Conservation (phyloP, 2,113 vertebrate species). For the Lampris megalopsis region DNA sequence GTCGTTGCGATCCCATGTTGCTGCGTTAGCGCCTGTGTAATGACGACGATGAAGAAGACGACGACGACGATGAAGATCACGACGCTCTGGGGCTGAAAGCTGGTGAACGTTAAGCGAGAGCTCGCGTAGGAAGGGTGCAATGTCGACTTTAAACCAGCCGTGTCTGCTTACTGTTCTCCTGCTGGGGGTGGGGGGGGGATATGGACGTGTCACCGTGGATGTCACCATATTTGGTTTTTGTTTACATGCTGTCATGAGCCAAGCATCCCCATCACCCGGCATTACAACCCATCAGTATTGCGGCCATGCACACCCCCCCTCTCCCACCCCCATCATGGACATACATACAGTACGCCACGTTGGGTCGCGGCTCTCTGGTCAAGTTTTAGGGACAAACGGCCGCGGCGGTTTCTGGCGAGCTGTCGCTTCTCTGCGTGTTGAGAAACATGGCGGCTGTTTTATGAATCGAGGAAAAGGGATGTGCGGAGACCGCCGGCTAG, state of each 20-base stretch:
- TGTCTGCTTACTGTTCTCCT: constrained; percentile 60
- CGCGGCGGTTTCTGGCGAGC: too few species aligned
- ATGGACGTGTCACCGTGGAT: constrained; percentile 71
- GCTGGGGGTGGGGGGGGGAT: constrained; percentile 67
- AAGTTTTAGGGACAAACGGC: too few species aligned
- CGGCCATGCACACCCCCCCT: constrained; percentile 60
- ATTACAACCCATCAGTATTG: constrained; percentile 73
- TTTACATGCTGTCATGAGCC: constrained; percentile 82
- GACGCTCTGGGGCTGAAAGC: too few species aligned
- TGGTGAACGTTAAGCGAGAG: too few species aligned
- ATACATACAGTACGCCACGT: constrained; percentile 49
- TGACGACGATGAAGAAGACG: too few species aligned
- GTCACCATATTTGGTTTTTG: constrained; percentile 81
- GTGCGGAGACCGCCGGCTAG: too few species aligned
- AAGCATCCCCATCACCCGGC: constrained; percentile 76
- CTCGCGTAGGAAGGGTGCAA: too few species aligned
- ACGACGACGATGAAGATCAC: too few species aligned
- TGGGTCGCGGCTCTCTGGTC: neutral
- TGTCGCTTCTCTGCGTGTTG: too few species aligned
- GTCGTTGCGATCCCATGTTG: constrained; percentile 36
- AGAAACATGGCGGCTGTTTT: constrained; percentile 5
- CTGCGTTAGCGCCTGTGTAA: too few species aligned
- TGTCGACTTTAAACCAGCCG: neutral
- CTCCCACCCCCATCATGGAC: constrained; percentile 57
- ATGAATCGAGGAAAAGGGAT: neutral